A percentile compares a stretch with the other conserved stretches of the same genome.
Evolutionary conservation across 2,113 vertebrate genomes (phyloP).

Genomic region (Rhabdomys dilectus): DNA sequence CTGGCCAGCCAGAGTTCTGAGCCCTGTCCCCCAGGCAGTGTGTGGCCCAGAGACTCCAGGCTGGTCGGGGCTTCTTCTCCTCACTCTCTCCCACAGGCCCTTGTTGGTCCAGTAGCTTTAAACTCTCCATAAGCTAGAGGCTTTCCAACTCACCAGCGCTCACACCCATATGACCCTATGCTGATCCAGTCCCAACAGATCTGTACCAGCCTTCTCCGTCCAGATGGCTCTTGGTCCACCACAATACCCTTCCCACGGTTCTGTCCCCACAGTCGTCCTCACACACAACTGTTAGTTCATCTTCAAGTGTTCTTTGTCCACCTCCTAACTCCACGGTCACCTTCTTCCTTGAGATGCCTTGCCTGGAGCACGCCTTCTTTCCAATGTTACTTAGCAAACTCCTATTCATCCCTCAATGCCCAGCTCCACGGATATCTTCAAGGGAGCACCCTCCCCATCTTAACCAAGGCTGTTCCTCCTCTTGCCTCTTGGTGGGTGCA

Average conservation of each 20-base stretch:
- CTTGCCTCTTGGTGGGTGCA: neutral
- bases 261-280: neutral
- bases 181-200: neutral
- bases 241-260: no score
- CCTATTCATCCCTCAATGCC: neutral
- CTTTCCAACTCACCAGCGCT: neutral
- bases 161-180: neutral
- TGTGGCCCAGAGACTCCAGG: neutral
- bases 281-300: no score
- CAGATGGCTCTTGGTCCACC: neutral
- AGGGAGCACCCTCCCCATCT: neutral
- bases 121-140: no score
- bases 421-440: neutral
- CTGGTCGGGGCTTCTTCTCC: neutral
- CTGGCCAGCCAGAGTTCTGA: neutral
- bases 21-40: no score
- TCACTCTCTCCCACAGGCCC: neutral
- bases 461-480: neutral
- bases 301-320: neutral
- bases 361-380: neutral
- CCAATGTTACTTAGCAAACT: no score
- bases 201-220: fast-evolving
- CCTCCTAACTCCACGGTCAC: neutral
- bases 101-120: neutral
- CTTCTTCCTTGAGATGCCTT: neutral